Percentiles rank a stretch among this genome's conserved stretches.
Conservation (phyloP, 2,113 vertebrate species). For the Lynx canadensis region DNA sequence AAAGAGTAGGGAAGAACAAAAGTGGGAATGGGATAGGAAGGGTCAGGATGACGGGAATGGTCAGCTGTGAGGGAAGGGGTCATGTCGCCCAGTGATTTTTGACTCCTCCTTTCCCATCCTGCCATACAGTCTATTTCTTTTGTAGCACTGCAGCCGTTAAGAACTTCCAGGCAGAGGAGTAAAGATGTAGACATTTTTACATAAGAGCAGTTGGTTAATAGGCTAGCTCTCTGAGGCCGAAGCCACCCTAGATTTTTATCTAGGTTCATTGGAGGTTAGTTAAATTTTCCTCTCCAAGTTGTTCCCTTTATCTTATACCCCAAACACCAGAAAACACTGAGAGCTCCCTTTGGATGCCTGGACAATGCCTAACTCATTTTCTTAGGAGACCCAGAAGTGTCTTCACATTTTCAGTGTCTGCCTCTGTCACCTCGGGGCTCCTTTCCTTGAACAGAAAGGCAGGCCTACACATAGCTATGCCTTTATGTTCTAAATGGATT, state of each 20-base stretch:
- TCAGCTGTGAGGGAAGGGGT: neutral
- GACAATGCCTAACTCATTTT: constrained; percentile 5
- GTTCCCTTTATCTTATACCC: neutral
- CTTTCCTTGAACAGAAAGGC: constrained; percentile 31
- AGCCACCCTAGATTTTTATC: neutral
- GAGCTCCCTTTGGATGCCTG: neutral
- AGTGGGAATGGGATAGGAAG: neutral
- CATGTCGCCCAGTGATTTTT: neutral
- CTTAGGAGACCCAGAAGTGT: neutral
- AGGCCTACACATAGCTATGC: neutral
- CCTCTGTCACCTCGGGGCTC: neutral
- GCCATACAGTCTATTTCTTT: neutral
- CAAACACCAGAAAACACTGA: neutral
- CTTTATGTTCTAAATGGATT: neutral
- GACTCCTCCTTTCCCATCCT: neutral
- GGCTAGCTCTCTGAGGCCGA: neutral
- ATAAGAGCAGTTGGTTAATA: neutral
- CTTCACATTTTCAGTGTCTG: neutral
- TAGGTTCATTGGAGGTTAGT: neutral
- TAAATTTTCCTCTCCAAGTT: neutral
- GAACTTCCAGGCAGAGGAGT: neutral
- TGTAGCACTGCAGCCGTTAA: neutral
- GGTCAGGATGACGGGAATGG: neutral
- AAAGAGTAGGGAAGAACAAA: neutral
- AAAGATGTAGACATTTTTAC: neutral